Percentiles rank a stretch among this genome's conserved stretches.
Conservation (phyloP, 2,888 invertebrate genomes). For the Lobophora halterata region DNA sequence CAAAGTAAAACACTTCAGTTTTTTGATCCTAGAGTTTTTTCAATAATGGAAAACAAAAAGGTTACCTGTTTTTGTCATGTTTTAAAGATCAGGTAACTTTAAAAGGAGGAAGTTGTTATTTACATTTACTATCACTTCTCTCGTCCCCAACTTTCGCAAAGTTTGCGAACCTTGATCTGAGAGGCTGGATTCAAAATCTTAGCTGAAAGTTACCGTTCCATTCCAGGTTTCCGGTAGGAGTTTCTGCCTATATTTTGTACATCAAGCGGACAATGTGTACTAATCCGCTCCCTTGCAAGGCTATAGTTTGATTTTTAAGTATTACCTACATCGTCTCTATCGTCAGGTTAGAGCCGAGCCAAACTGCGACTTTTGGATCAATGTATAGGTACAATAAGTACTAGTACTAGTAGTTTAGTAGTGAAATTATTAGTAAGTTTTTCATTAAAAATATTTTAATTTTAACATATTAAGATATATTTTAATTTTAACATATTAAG, state of each 20-base stretch:
- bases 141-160: slow-evolving; percentile 2
- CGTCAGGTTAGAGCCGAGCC: not conserved
- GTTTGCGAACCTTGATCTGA: slow-evolving; percentile 8
- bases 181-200: slow-evolving; percentile 13
- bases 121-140: slow-evolving; percentile 4
- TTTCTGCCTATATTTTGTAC: slow-evolving; percentile 4
- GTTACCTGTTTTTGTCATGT: not conserved
- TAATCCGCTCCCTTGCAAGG: too few relatives aligned
- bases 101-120: not conserved
- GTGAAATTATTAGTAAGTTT: too few relatives aligned
- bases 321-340: too few relatives aligned
- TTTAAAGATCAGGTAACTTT: not conserved
- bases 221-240: slow-evolving; percentile 26
- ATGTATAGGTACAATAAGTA: too few relatives aligned
- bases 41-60: too few relatives aligned
- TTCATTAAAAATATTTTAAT: too few relatives aligned
- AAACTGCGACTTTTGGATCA: not conserved
- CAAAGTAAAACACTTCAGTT: too few relatives aligned
- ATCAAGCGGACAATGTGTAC: slow-evolving; percentile 9
- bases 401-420: too few relatives aligned
- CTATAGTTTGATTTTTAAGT: too few relatives aligned
- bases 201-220: slow-evolving; percentile 19
- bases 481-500: too few relatives aligned
- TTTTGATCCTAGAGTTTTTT: too few relatives aligned
- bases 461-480: too few relatives aligned